Base-by-base conservation (phyloP, 2,888 invertebrate species). In the Ommatoiulus sabulosus region DNA sequence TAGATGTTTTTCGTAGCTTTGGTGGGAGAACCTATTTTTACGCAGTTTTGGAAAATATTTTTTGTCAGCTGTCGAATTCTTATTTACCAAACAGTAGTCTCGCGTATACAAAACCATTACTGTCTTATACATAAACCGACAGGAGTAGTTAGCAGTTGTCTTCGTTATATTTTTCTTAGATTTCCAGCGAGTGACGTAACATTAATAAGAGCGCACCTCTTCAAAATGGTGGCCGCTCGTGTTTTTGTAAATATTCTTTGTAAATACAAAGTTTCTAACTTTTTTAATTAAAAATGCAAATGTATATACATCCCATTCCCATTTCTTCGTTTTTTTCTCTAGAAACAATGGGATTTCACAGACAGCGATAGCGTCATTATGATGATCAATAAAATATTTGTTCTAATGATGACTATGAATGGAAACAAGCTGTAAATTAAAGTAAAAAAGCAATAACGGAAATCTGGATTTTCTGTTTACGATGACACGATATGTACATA, bases 241-340 rank as follows among this genome's bases (percentile, higher is more conserved):
- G 48, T 88, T 80, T 80, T 44, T 84, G 84, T 88, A 88, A 44
- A 88, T 80, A 88, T 80, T 44, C 80, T 88, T 88, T 88, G 88
- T 84, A 80, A 44, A 88, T 88, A 46, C 80, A 87, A 87, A 57
- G 84, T 84, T 88, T 88, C 88, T 88, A 88, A 80, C 84, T 88
- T 88, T 72, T 88, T 88, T 88, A 88, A 88, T 88, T 84, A 88
- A 88, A 80, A 63, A 88, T n/a, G 20, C 44, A 44, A 44, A 84
- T 52, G 87, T 87, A 87, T 80, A 80, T 80, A 80, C 15, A 24
- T 80, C 80, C 35, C 80, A 43, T 80, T 35, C 24, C 15, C 80
- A 80, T 80, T 80, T 43, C 35, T 35, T 80, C 35, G 35, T 80
- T 80, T 43, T 35, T 15, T 35, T 24, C 80, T 80, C 3, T 35